Conservation (phyloP, 2,888 invertebrate species). For the Andrena camellia region DNA sequence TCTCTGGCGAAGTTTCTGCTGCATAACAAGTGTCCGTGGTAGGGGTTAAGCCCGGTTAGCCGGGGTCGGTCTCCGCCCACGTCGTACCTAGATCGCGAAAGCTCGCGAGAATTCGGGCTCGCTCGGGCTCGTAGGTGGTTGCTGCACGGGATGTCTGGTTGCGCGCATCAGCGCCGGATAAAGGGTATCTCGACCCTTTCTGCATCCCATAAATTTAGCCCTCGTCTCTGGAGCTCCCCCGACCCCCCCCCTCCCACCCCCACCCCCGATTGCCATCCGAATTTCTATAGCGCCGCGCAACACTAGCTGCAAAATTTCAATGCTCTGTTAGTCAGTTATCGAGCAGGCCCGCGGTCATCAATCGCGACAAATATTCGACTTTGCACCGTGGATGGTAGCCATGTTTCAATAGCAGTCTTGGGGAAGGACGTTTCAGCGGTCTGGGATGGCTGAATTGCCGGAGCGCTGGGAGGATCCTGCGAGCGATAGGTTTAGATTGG, state of each 20-base stretch:
- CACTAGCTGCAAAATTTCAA: neutral
- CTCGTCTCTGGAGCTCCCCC: neutral
- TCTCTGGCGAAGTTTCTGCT: constrained; percentile 12
- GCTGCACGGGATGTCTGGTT: constrained; percentile 28
- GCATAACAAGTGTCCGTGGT: constrained; percentile 40
- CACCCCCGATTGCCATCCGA: neutral
- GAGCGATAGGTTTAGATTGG: no score
- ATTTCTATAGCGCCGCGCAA: neutral
- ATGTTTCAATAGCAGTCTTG: neutral
- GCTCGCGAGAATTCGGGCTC: constrained; percentile 49
- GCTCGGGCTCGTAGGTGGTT: constrained; percentile 42
- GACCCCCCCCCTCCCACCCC: no score
- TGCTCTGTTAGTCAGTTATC: neutral
- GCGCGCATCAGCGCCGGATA: constrained; percentile 20
- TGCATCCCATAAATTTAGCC: constrained; percentile 25
- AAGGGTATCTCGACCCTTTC: constrained; percentile 26
- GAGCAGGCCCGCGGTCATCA: neutral
- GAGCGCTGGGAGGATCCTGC: no score
- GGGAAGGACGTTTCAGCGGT: neutral
- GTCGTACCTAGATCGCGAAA: constrained; percentile 29
- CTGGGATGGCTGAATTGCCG: neutral
- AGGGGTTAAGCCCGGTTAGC: constrained; percentile 39
- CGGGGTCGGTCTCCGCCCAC: constrained; percentile 43
- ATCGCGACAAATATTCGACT: neutral
- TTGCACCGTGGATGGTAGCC: neutral